Evolutionary conservation across 1,140 invertebrate genomes (phyloP).

Genomic region (Drosophila neocordata): DNA sequence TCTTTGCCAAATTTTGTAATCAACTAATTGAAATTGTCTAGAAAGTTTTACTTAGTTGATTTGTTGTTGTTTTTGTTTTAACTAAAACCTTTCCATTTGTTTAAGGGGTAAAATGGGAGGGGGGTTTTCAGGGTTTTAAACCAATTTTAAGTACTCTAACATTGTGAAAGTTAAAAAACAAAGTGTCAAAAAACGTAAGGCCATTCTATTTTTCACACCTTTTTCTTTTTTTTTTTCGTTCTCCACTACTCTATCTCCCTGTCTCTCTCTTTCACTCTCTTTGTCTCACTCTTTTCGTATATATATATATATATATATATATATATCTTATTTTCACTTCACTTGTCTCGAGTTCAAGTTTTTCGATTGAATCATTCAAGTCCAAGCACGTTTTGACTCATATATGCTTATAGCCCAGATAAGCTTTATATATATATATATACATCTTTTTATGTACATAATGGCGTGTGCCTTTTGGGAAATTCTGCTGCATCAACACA

Average conservation of each 20-base stretch:
- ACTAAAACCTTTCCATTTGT: constrained; percentile 4
- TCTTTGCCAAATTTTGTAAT: constrained; percentile 41
- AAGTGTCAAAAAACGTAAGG: constrained; percentile 37
- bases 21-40: constrained; percentile 39
- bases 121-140: constrained; percentile 7
- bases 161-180: constrained; percentile 56
- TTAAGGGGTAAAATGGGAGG: too few species aligned
- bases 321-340: neutral
- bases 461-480: constrained; percentile 32
- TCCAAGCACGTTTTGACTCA: constrained; percentile 32
- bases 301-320: neutral
- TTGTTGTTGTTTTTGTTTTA: constrained; percentile 17
- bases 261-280: neutral
- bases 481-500: constrained; percentile 37
- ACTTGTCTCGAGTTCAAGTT: constrained; percentile 28
- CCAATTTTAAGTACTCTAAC: constrained; percentile 15
- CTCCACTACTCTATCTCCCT: too few species aligned
- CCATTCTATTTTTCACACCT: constrained; percentile 61
- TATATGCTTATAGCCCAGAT: constrained; percentile 23
- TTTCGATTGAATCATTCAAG: constrained; percentile 46
- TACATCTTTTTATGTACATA: constrained; percentile 6
- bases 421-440: constrained; percentile 25
- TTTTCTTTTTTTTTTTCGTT: constrained; percentile 64
- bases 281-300: neutral
- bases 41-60: constrained; percentile 53